Conservation (phyloP, 2,888 invertebrate genomes). For the Globia sparganii region DNA sequence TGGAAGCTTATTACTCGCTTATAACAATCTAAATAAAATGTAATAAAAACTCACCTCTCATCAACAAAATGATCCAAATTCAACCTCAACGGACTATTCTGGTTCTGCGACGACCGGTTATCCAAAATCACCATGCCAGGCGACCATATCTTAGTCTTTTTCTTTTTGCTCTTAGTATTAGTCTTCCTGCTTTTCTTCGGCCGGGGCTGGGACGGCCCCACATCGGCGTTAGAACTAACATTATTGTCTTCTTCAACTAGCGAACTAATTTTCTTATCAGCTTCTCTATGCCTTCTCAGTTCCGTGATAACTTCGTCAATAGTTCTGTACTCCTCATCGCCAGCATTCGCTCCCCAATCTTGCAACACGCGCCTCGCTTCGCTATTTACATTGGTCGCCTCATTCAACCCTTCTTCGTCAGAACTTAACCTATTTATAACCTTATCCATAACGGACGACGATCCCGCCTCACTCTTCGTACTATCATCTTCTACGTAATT, state of each 20-base stretch:
- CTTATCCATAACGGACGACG: conserved; percentile 73
- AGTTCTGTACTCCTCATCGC: conserved; percentile 77
- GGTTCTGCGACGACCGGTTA: conserved; percentile 78
- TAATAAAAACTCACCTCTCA: conserved; percentile 79
- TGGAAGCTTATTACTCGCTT: no score
- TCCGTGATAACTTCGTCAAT: conserved; percentile 84
- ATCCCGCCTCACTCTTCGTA: conserved; percentile 84
- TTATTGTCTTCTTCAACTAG: conserved; percentile 72
- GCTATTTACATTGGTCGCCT: conserved; percentile 70
- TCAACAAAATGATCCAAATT: conserved; percentile 88
- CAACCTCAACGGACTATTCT: conserved; percentile 80
- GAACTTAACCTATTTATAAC: conserved; percentile 78
- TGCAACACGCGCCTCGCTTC: conserved; percentile 73
- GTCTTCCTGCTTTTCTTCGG: conserved; percentile 78
- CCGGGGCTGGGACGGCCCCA: conserved; percentile 74
- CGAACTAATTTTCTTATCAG: conserved; percentile 74
- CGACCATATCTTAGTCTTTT: conserved; percentile 85
- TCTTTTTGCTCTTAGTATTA: conserved; percentile 79
- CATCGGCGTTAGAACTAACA: conserved; percentile 63
- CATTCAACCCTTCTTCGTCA: conserved; percentile 75
- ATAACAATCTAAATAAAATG: neutral
- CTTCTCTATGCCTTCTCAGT: conserved; percentile 78
- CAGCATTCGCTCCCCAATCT: conserved; percentile 76
- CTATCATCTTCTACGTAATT: conserved; percentile 81
- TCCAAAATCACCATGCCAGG: conserved; percentile 85